Base-by-base conservation (phyloP, 1,140 invertebrate genomes). In the Rhynchophorus ferrugineus region DNA sequence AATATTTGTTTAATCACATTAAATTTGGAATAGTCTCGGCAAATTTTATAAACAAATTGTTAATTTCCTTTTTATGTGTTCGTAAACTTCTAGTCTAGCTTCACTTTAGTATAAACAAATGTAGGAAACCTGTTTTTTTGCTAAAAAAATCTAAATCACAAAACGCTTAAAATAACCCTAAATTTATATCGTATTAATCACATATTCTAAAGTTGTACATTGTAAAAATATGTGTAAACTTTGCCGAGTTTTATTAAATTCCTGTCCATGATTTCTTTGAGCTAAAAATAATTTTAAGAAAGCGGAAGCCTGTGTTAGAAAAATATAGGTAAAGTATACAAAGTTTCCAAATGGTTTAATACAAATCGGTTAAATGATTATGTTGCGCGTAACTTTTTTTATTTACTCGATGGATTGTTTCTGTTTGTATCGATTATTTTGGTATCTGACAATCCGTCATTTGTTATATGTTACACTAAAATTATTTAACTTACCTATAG, bases 241-340 rank as follows among this genome's bases (percentile, higher is more conserved):
- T 29, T 14, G 24, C 35, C 17, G 36, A 20, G 36, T 47, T 47
- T 47, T 47, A 47, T 47, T 37, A 29, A 33, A 22, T 47, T 47
- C 17, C 38, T 41, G 13, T 14, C 18, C 6, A 20, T 41, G 38
- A 41, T 41, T 41, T n/a, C 37, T 41, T 41, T 20, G 14, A 18
- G 38, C 45, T 47, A 47, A 47, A 47, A 47, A 47, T 47, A 47
- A n/a, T 22, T 34, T 34, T 7, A 44, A 24, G 21, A 44, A 29
- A 24, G 9, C 43, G 43, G 43, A 44, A 44, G 43, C 22, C 14
- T 18, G 13, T 18, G 14, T 41, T 41, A 43, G 21, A 34, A 44
- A 44, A 44, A 24, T 24, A 14, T 24, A 22, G 43, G 43, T 34
- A 44, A 44, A 13, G 24, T 24, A 44, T 13, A 9, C 16, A 41